Evolutionary conservation across 1,140 invertebrate species (phyloP), one percentile per base, ranked within the genome.

Genomic region (Lordiphosa collinella): DNA sequence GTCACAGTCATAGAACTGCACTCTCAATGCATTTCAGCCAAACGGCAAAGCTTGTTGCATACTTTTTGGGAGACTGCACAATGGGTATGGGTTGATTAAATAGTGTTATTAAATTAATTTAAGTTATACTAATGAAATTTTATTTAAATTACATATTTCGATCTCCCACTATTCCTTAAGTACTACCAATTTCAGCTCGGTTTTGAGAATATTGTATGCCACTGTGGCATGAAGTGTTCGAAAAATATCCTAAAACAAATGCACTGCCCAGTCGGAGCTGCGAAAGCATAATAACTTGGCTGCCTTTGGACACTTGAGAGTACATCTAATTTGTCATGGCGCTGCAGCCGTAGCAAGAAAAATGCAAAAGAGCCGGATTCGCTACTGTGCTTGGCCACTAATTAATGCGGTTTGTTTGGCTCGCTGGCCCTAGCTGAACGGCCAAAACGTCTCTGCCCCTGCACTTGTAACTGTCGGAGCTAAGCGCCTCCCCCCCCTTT

Each of bases 341-440:
- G 35, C 66, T 41, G 46, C 54, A 64, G 47, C 36, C 47, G 40
- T 25, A 41, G 41, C 10, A 58, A 69, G 43, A 56, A 75, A 75
- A 75, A 61, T 57, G 75, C 50, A 36, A 55, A 50, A 48, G 9
- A 40, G 40, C 63, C 22, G 29, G 14, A 47, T 11, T 47, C 46
- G 38, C 25, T 41, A 44, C 56, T 67, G 76, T 70, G 53, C 70
- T 80, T 75, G 75, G 70, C 65, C 75, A 80, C 70, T 80, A 80
- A 80, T 80, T 80, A 80, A 80, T 80, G 75, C 76, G 60, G 69
- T 70, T 80, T 80, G 76, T 80, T 74, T 65, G 62, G 60, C 76
- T 56, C 51, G 53, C 60, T 66, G 44, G 47, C 56, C 54, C 73
- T 66, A 38, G 34, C 2, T 49, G 14, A 18, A 36, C 65, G 41